Base-by-base conservation (phyloP, 2,888 invertebrate species). In the Melinaea menophilus region DNA sequence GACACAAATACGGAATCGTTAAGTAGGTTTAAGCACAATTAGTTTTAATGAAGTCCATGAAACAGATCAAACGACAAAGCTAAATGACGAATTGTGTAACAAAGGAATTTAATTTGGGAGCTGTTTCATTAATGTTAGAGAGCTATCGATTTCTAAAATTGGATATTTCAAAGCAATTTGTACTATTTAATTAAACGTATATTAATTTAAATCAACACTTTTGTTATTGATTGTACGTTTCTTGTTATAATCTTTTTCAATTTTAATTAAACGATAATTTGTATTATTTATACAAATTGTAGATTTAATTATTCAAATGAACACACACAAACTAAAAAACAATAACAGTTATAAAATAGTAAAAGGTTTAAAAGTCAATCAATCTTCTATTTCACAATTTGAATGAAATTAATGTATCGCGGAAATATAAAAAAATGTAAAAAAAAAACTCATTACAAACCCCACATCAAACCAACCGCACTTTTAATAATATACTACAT, bases 401-500 rank as follows among this genome's bases (percentile, higher is more conserved):
- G 37, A 37, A 37, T 37, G 7, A 4, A 37, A 37, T 5, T 41
- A 9, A 41, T 9, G 7, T 41, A 11, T 41, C 11, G 41, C 41
- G 11, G 41, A 46, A 58, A 22, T 31, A 59, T n/a, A 41, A 22
- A 54, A 55, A 33, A n/a, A 46, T 46, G 5, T n/a, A n/a, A n/a
- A 46, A 12, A 45, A 33, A 33, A 4, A 5, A 4, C 31, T 5
- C 7, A 7, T 57, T 34, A 48, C 22, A 37, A 37, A 37, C 4
- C 22, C 37, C 37, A 22, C 55, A 37, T 33, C 11, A 22, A 13
- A 33, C 58, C 51, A 51, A 47, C 60, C 37, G 56, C 13, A 55
- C 62, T 60, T 61, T 46, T 62, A 68, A 62, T 61, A 63, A 63
- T 55, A 58, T 63, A 65, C 65, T 63, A 61, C 63, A 59, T 60